Percentiles rank a stretch among this genome's conserved stretches.
Conservation (phyloP, 1,140 invertebrate species). For the Popillia japonica region DNA sequence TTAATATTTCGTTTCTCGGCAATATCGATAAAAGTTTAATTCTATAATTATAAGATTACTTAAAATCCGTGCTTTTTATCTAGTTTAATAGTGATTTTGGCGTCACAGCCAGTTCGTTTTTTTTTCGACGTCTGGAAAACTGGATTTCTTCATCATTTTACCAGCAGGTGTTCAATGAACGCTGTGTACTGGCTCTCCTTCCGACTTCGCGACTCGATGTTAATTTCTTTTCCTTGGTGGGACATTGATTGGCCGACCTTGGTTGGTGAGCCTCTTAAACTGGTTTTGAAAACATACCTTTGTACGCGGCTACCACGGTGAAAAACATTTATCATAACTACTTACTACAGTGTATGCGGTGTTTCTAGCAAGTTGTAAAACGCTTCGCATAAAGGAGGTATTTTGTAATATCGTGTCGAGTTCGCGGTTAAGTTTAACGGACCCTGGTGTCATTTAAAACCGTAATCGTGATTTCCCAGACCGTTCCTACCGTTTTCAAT, state of each 20-base stretch:
- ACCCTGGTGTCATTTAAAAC: neutral
- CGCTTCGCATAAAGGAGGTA: neutral
- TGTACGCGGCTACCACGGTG: neutral
- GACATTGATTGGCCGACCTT: conserved; percentile 27
- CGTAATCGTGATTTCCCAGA: neutral
- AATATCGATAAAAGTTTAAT: too few species aligned
- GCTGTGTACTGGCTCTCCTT: neutral
- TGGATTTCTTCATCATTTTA: neutral
- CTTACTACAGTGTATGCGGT: neutral
- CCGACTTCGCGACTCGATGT: conserved; percentile 10
- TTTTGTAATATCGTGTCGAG: neutral
- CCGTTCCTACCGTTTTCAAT: neutral
- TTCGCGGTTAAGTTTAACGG: neutral
- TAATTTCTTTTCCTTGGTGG: conserved; percentile 24
- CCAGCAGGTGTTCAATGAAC: conserved; percentile 6
- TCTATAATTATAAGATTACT: too few species aligned
- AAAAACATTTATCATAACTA: neutral
- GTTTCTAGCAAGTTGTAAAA: neutral
- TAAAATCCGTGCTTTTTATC: too few species aligned
- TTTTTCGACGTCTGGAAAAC: neutral
- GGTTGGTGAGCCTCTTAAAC: neutral
- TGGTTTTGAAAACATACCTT: conserved; percentile 21
- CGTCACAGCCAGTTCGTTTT: neutral
- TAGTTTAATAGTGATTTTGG: neutral
- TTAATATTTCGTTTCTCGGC: too few species aligned